Base-by-base conservation (phyloP, 2,797 vertebrate species). In the Ambastaia sidthimunki region DNA sequence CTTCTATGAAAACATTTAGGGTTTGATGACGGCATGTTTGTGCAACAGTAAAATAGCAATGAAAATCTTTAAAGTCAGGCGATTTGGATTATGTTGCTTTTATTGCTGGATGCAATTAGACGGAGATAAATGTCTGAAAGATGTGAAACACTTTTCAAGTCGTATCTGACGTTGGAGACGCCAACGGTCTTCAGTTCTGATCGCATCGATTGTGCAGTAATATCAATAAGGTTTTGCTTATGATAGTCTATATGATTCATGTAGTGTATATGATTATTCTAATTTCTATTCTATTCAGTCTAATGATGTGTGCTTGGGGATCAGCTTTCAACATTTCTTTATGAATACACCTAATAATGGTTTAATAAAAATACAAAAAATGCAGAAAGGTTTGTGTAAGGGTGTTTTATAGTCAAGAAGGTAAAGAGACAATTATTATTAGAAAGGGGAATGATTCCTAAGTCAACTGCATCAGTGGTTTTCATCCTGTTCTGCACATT, bases 1-100 rank as follows among this genome's bases (percentile, higher is more conserved):
- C 74, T 76, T 57, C 7, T 57, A 13, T 21, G 6, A 52, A 68
- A 47, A 67, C 63, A 57, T 76, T 55, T 2, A 44, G 19, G 9
- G 19, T 7, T 16, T 37, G 21, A 13, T 25, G 57, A 25, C 12
- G 5, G 21, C 10, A 9, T 6, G 57, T 15, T 52, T 34, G 37
- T 66, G 16, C 34, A 47, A 23, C 19, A 16, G 21, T 15, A 2
- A 63, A n/a, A 37, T 7, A 12, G 3, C 13, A 25, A 25, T 23
- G 55, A 15, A 12, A 60, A 13, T 65, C 19, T 66, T 66, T 25
- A 55, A 2, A 12, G 5, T 9, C 19, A 18, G 23, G 18, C 23
- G 3, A 44, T 19, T 19, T 44, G 3, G 52, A 76, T 57, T 47
- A 44, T 21, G 15, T 34, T 11, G 23, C 2, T 11, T 44, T 44